Base-by-base conservation (phyloP, 2,113 vertebrate genomes). In the Gavialis gangeticus region DNA sequence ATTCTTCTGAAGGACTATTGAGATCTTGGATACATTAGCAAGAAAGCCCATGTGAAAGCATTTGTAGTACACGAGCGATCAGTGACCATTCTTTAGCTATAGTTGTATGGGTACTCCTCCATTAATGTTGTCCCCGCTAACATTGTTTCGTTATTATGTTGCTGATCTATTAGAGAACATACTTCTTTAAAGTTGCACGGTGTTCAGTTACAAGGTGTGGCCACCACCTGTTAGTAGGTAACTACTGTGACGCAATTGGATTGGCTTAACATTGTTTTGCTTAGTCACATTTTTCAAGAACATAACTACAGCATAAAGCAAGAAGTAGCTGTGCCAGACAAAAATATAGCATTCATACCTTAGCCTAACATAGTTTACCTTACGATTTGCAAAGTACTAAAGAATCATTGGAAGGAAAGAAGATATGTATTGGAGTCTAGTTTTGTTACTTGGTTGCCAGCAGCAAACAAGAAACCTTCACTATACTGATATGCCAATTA, bases 341-440 rank as follows among this genome's bases (percentile, higher is more conserved):
- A 83, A 85, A 91, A 55, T 80, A 79, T 91, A 27, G 85, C 91
- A 71, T 86, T 69, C 91, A 54, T 85, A 95, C 59, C 30, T 96
- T 18, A 84, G 64, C 19, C 73, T 81, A 46, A 46, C 46, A 46
- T 46, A 46, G 46, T 46, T 46, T 46, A 46, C 46, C 46, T 46
- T 71, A 22, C 25, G 24, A 14, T 73, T 37, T 46, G 21, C 21
- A 73, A 73, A 46, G 21, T 30, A 46, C 34, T 73, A 25, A 73
- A 73, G 21, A 37, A 46, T 46, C 34, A 60, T 87, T 92, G 76
- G 67, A 83, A 75, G 82, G 77, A 75, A 89, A 90, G n/a, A 83
- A 84, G 84, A 84, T 82, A 27, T 78, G 79, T 18, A 1, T 37
- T 94, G 69, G 66, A 16, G 8, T 90, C 75, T 69, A 18, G 21